Conservation (phyloP, 2,888 invertebrate genomes). For the Antheraea yamamai region DNA sequence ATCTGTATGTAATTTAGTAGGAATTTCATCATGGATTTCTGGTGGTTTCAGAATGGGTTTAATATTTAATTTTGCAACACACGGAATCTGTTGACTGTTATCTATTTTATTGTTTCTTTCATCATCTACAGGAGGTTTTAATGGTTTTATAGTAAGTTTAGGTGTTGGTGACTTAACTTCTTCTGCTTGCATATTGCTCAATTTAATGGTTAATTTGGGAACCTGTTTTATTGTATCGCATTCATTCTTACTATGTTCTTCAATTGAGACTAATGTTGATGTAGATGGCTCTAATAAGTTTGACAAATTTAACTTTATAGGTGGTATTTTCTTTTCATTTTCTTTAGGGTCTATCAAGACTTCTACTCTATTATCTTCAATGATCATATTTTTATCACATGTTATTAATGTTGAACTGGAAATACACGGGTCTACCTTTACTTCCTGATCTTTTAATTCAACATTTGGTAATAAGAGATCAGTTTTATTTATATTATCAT, state of each 20-base stretch:
- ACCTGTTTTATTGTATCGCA: slow-evolving; percentile 62
- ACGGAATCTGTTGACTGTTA: slow-evolving; percentile 48
- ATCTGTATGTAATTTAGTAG: slow-evolving; percentile 34
- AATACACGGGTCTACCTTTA: slow-evolving; percentile 5
- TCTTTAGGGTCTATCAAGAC: slow-evolving; percentile 19
- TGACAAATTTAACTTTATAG: slow-evolving; percentile 54
- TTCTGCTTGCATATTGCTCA: slow-evolving; percentile 62
- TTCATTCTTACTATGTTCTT: slow-evolving; percentile 36
- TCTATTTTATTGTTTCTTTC: slow-evolving; percentile 34
- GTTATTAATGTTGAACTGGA: slow-evolving; percentile 31
- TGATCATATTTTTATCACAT: neutral
- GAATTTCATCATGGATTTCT: slow-evolving; percentile 49
- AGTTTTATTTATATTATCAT: neutral
- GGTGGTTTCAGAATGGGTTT: slow-evolving; percentile 70
- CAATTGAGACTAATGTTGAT: slow-evolving; percentile 26
- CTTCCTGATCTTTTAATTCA: slow-evolving; percentile 6
- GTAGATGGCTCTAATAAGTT: slow-evolving; percentile 19
- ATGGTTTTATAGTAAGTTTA: slow-evolving; percentile 69
- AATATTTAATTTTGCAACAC: slow-evolving; percentile 63
- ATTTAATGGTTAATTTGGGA: slow-evolving; percentile 78
- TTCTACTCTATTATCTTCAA: slow-evolving; percentile 3
- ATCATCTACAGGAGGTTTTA: slow-evolving; percentile 50
- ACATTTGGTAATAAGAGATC: neutral
- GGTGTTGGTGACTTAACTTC: slow-evolving; percentile 68
- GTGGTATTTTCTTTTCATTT: slow-evolving; percentile 50